Base-by-base conservation (phyloP, 2,113 vertebrate genomes). In the Saimiri boliviensis region DNA sequence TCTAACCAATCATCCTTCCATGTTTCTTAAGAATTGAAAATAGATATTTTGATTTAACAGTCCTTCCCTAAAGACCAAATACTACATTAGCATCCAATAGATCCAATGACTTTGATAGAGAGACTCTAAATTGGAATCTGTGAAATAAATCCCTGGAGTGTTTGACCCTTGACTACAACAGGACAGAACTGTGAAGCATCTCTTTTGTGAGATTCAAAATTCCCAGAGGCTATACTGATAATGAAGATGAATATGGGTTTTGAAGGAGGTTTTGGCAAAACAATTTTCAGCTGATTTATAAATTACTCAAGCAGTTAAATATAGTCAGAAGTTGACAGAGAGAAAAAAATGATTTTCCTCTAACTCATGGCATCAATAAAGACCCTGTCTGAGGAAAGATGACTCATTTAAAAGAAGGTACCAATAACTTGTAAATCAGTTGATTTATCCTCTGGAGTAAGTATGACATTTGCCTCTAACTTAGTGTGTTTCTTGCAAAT, bases 1-100 rank as follows among this genome's bases (percentile, higher is more conserved):
- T 54, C 91, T 71, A 84, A 76, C 23, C 47, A 93, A 52, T 79
- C 27, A 77, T 91, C 74, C 42, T 88, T 81, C 79, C 89, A 66
- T 93, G 32, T n/a, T 52, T 96, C 45, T 96, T 82, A 84, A 52
- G 37, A n/a, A 93, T 32, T 94, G 82, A 79, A 93, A 91, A 83
- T 52, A 10, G 7, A 87, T n/a, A 92, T 89, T 89, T 85, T 35
- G 37, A 21, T 13, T 76, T 35, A 63, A 89, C 8, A 76, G 37
- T 56, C 35, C 45, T 93, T 80, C 23, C 49, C 77, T 71, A 45
- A 58, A 83, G 13, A 81, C 42, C 42, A 96, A 93, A 70, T 45
- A n/a, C 30, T 56, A 11, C n/a, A 66, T 37, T 54, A 89, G 37
- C 32, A n/a, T 77, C 32, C 49, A 83, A 40, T 0, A 87, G 66